Evolutionary conservation across 2,888 invertebrate genomes (phyloP), one percentile per base, ranked within the genome.

Genomic region (Athalia circularis): DNA sequence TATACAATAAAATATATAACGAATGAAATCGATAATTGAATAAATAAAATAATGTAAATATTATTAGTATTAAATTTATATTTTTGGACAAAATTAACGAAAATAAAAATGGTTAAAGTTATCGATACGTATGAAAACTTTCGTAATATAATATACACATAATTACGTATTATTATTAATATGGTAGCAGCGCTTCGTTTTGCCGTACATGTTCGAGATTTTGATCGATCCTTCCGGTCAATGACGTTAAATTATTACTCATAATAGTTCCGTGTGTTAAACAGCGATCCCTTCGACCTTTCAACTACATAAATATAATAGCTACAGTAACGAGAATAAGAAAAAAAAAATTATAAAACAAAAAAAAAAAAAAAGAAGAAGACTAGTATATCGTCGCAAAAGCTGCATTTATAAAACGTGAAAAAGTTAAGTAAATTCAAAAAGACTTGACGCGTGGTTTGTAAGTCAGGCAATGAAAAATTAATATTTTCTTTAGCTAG

Each of bases 11-110:
- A 59, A 9, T n/a, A 54, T 29, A 65, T 6, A 7, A 64, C 29
- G 15, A 15, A 8, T 9, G 11, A 64, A 64, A 29, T 29, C 1
- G 29, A 29, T 29, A 64, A 64, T 9, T 29, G 29, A 64, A 15
- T 54, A 61, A 72, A 72, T 13, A 78, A 77, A 82, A 82, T 81
- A 82, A 80, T 84, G 84, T 87, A 87, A 81, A 88, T 87, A n/a
- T 61, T 52, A 68, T 50, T 87, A 84, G 84, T 84, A 77, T 80
- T 82, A 85, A 87, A 88, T 87, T 88, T 88, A 87, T 88, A 88
- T 88, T 88, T 88, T 88, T 88, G 87, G 88, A 88, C 84, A 72
- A 65, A 45, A 45, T 9, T 11, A 64, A 64, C 6, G 8, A 43
- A 11, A 64, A 64, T 45, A 64, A 64, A 43, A 29, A 43, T 11